phyloP scores from a whole-genome alignment of 2,888 invertebrate species.

The Eupithecia exiguata region DNA sequence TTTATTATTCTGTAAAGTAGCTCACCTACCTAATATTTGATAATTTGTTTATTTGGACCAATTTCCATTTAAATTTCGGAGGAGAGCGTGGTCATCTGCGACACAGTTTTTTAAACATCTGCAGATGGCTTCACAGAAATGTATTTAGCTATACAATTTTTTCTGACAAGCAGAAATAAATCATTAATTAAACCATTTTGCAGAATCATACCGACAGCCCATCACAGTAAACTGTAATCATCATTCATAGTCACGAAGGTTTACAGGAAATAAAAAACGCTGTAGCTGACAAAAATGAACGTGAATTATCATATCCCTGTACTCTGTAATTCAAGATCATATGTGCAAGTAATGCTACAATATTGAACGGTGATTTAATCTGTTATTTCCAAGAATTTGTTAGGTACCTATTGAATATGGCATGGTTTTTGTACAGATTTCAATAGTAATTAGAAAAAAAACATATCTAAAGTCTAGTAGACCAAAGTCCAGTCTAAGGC shows the following conservation, averaged over 20 bases:
- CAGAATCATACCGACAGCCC: slow-evolving; percentile 17
- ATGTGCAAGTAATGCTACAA: slow-evolving; percentile 28
- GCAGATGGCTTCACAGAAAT: too few species aligned
- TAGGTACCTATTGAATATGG: neutral
- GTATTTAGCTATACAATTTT: too few species aligned
- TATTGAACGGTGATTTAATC: neutral
- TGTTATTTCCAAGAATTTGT: neutral
- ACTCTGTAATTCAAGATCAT: neutral
- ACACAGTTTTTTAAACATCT: too few species aligned
- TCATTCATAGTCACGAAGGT: slow-evolving; percentile 20
- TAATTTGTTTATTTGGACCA: too few species aligned
- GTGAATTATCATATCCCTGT: slow-evolving; percentile 17
- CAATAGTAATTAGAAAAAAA: neutral
- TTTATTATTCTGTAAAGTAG: too few species aligned
- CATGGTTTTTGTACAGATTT: neutral
- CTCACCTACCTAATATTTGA: too few species aligned
- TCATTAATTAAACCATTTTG: slow-evolving; percentile 25
- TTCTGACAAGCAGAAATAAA: slow-evolving; percentile 7
- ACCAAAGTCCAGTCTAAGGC: neutral
- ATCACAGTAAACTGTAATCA: slow-evolving; percentile 25
- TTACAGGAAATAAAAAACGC: slow-evolving; percentile 31
- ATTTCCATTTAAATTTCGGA: too few species aligned
- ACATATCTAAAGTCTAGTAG: neutral
- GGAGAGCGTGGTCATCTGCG: too few species aligned
- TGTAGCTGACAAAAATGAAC: slow-evolving; percentile 27